Evolutionary conservation across 2,797 vertebrate genomes (phyloP), one percentile per base, ranked within the genome.

Genomic region (Tadarida brasiliensis): DNA sequence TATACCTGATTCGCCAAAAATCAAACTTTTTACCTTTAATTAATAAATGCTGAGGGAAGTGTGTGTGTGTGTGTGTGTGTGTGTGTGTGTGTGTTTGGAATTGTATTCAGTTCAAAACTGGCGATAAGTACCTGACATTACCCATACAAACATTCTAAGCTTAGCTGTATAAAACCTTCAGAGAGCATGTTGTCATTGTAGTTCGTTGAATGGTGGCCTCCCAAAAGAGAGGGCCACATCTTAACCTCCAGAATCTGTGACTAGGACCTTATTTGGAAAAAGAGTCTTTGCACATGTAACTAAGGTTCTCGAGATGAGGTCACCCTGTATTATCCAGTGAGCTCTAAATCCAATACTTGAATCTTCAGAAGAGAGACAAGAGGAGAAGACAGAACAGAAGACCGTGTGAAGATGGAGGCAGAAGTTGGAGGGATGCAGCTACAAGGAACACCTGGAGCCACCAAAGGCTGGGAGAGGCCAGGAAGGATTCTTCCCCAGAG

Each of bases 191-290:
- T 65, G 8, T 70, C 35, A 20, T 44, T 65, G 11, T 20, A 30
- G 7, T 47, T n/a, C 0, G 7, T 65, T 81, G 4, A 24, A 30
- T 26, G 35, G 39, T 56, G 12, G 1, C 8, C 0, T 1, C 47
- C 10, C n/a, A 51, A 54, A 82, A 65, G 76, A 57, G 82, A 24
- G 44, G 35, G 39, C 15, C 10, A 22, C 44, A 39, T 67, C 22
- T 39, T 54, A 71, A 44, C 67, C 19, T 22, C 20, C 26, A 10
- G 20, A 73, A 82, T 33, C 26, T 77, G 49, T 84, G 39, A 65
- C 2, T 77, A 24, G 16, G 39, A 49, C 17, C 20, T 76, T 28
- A 47, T n/a, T 26, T 71, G 49, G 56, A 44, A 49, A 95, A 74
- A 44, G 39, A 78, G 35, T 28, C 26, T 94, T 83, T 90, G 51